phyloP scores from a whole-genome alignment of 2,888 invertebrate genomes.

The Cosmorhoe ocellata region DNA sequence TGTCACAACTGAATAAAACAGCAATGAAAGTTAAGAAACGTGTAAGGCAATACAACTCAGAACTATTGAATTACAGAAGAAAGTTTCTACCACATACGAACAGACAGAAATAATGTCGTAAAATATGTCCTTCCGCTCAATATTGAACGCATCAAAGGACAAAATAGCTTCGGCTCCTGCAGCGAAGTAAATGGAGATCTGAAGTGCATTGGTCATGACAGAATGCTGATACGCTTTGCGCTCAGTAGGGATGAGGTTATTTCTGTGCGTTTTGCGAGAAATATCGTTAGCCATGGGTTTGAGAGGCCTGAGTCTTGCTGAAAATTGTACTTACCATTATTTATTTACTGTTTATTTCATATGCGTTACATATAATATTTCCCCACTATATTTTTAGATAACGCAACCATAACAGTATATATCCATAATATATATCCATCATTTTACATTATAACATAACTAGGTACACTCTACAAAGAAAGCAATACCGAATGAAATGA shows the following conservation, averaged over 20 bases:
- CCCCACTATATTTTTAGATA: no score
- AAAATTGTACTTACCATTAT: neutral
- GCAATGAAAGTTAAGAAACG: conserved; percentile 61
- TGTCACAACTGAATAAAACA: conserved; percentile 46
- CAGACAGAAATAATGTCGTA: conserved; percentile 57
- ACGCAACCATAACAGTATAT: no score
- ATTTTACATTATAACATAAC: no score
- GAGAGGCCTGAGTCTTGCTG: conserved; percentile 36
- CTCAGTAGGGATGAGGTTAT: conserved; percentile 67
- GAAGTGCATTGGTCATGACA: conserved; percentile 71
- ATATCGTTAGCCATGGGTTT: conserved; percentile 59
- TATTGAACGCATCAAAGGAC: conserved; percentile 45
- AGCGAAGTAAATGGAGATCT: conserved; percentile 49
- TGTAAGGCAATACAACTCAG: conserved; percentile 59
- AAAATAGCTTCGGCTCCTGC: conserved; percentile 67
- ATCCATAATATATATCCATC: no score
- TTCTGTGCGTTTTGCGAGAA: conserved; percentile 75
- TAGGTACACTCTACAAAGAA: neutral
- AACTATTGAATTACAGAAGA: conserved; percentile 70
- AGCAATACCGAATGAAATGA: conserved; percentile 35
- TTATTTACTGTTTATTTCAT: no score
- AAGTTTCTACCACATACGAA: conserved; percentile 48
- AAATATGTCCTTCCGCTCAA: conserved; percentile 52
- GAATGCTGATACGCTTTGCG: conserved; percentile 62
- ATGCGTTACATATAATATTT: no score